Conservation (phyloP, 2,797 vertebrate genomes). For the Podarcis siculus region DNA sequence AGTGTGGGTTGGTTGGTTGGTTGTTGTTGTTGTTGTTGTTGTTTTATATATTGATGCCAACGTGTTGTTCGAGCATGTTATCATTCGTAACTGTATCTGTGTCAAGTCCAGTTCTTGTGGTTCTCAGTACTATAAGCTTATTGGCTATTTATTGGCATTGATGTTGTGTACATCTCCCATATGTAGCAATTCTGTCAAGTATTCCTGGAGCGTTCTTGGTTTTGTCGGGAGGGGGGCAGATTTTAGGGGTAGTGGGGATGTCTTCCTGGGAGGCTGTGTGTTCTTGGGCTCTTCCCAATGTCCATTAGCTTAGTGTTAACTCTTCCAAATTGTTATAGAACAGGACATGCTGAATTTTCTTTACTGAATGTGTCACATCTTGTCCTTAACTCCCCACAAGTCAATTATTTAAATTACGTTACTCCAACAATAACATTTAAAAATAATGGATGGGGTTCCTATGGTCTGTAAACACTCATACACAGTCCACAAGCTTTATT, state of each 20-base stretch:
- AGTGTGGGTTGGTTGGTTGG: not conserved
- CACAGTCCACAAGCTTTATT: not conserved
- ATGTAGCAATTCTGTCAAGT: conserved; percentile 34
- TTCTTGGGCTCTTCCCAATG: conserved; percentile 34
- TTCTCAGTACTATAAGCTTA: conserved; percentile 7
- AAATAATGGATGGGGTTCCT: not conserved
- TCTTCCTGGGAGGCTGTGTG: not conserved
- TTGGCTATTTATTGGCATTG: conserved; percentile 19
- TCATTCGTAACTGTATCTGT: conserved; percentile 7
- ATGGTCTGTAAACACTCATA: not conserved
- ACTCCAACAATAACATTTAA: not conserved
- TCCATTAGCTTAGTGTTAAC: conserved; percentile 21
- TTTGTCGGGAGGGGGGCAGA: not conserved
- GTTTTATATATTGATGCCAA: not conserved
- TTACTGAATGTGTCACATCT: conserved; percentile 30
- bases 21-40: not conserved
- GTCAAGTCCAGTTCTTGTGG: not conserved
- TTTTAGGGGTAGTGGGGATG: not conserved
- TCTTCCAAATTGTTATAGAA: conserved; percentile 31
- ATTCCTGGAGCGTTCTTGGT: not conserved
- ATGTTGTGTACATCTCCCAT: not conserved
- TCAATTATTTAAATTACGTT: not conserved
- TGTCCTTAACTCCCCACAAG: not conserved
- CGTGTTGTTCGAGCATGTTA: not conserved
- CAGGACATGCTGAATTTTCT: conserved; percentile 22